phyloP scores from a whole-genome alignment of 2,797 vertebrate species.

The Urosaurus nigricauda region DNA sequence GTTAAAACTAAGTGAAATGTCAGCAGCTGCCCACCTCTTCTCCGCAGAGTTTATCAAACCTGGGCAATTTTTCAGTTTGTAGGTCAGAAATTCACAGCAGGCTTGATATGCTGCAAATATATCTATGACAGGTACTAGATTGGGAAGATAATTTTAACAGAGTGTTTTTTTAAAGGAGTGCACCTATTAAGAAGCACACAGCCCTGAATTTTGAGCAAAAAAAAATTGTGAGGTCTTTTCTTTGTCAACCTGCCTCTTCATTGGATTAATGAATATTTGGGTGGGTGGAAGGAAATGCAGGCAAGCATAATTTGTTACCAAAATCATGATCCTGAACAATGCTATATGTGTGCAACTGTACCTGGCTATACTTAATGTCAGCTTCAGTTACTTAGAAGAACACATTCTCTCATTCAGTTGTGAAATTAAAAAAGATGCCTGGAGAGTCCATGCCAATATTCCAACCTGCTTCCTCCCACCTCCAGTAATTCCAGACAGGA shows the following conservation, averaged over 20 bases:
- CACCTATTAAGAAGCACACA: slow-evolving; percentile 4
- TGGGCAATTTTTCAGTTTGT: slow-evolving; percentile 27
- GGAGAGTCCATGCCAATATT: background rate
- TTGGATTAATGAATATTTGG: background rate
- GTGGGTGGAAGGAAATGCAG: background rate
- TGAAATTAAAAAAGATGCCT: slow-evolving; percentile 57
- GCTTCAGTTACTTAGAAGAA: slow-evolving; percentile 52
- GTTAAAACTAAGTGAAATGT: slow-evolving; percentile 16
- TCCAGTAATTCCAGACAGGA: background rate
- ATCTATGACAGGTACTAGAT: slow-evolving; percentile 10
- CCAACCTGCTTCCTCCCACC: background rate
- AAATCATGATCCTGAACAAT: background rate
- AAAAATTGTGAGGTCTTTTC: background rate
- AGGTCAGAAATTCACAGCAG: slow-evolving; percentile 26
- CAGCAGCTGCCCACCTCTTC: slow-evolving; percentile 14
- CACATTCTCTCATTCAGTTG: slow-evolving; percentile 37
- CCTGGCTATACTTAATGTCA: slow-evolving; percentile 42
- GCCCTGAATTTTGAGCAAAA: slow-evolving; percentile 7
- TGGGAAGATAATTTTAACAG: slow-evolving; percentile 32
- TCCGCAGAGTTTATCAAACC: slow-evolving; percentile 19
- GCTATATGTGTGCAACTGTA: background rate
- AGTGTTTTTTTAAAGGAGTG: background rate
- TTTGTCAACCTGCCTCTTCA: background rate
- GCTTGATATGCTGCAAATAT: slow-evolving; percentile 1
- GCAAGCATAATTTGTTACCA: background rate